Conservation (phyloP, 92 coral and sea anemone genomes). For the Blastomussa wellsi region DNA sequence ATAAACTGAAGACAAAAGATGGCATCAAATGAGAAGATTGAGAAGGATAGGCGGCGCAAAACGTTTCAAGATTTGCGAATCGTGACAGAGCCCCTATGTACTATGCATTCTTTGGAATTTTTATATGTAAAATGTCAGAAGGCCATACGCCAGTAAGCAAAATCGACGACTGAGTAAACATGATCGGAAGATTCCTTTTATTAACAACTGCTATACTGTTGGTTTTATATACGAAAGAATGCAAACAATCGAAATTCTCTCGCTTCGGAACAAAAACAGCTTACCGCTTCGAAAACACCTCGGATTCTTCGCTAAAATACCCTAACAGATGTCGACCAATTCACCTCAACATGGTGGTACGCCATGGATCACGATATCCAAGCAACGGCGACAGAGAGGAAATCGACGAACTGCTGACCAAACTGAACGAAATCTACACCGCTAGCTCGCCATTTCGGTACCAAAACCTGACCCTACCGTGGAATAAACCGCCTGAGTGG, state of each 20-base stretch:
- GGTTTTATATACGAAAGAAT: neutral
- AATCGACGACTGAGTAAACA: neutral
- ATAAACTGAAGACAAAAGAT: too few relatives aligned
- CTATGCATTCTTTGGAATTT: too few relatives aligned
- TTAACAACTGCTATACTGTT: neutral
- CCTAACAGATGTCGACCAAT: conserved; percentile 69
- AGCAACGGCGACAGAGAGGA: conserved; percentile 44
- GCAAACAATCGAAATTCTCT: neutral
- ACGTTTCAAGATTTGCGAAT: too few relatives aligned
- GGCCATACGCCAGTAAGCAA: too few relatives aligned
- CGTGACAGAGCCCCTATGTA: too few relatives aligned
- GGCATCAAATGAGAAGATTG: too few relatives aligned
- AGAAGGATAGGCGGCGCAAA: too few relatives aligned
- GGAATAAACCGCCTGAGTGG: conserved; percentile 65
- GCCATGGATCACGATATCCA: conserved; percentile 92
- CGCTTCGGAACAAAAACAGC: conserved; percentile 82
- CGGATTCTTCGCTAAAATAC: conserved; percentile 9
- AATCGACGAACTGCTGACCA: conserved; percentile 47
- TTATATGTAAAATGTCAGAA: too few relatives aligned
- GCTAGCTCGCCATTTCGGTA: conserved; percentile 46
- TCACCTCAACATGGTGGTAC: conserved; percentile 79
- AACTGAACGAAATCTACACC: conserved; percentile 53
- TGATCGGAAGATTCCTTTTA: conserved; percentile 6
- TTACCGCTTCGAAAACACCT: conserved; percentile 60
- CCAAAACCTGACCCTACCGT: conserved; percentile 77